Evolutionary conservation across 2,888 invertebrate species (phyloP).

Genomic region (Poecilobothrus nobilitatus): DNA sequence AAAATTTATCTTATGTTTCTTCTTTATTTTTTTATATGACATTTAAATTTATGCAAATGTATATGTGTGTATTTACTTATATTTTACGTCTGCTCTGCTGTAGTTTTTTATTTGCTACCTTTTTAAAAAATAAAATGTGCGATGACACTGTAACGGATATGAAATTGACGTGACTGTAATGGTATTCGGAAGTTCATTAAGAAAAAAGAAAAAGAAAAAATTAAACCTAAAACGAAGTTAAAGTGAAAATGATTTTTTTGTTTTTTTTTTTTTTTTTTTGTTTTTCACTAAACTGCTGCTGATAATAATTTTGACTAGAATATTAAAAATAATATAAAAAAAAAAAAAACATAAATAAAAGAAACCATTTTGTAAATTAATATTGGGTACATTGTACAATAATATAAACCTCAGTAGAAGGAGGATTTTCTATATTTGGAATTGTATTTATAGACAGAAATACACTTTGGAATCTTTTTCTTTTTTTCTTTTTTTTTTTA

Average conservation of each 20-base stretch:
- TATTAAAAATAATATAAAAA: neutral
- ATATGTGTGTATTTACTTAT: neutral
- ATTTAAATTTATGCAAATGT: neutral
- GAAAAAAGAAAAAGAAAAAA: neutral
- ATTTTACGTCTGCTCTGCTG: neutral
- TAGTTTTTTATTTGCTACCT: neutral
- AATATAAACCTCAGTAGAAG: too few species aligned
- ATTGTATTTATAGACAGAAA: too few species aligned
- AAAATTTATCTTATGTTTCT: neutral
- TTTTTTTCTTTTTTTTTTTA: too few species aligned
- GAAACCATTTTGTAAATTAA: too few species aligned
- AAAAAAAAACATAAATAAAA: too few species aligned
- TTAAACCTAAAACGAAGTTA: neutral
- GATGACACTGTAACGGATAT: neutral
- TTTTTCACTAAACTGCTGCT: too few species aligned
- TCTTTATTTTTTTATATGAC: neutral
- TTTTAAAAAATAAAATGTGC: neutral
- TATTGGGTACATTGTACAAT: too few species aligned
- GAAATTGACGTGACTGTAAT: constrained; percentile 1
- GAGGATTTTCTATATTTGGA: too few species aligned
- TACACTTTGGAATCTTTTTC: too few species aligned
- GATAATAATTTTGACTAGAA: neutral
- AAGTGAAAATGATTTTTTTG: neutral
- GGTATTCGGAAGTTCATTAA: constrained; percentile 4
- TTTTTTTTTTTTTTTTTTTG: neutral